phyloP scores from a whole-genome alignment of 2,888 invertebrate species.

The Drosophila greeni region DNA sequence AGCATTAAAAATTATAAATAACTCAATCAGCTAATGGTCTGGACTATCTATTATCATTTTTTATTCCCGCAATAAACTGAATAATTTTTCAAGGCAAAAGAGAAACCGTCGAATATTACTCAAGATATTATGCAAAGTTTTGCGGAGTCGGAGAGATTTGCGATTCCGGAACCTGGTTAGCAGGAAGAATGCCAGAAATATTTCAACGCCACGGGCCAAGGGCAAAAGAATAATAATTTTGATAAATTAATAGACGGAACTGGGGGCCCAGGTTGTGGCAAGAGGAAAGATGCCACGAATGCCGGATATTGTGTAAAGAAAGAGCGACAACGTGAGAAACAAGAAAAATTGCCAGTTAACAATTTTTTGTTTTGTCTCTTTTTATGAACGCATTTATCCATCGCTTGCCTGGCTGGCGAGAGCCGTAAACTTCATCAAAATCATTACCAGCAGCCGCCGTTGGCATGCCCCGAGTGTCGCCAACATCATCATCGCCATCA shows the following conservation, averaged over 20 bases:
- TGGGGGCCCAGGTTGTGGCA: slow-evolving; percentile 37
- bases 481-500: slow-evolving; percentile 32
- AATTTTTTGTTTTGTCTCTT: slow-evolving; percentile 50
- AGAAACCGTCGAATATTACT: slow-evolving; percentile 34
- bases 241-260: slow-evolving; percentile 64
- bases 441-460: slow-evolving; percentile 53
- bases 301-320: slow-evolving; percentile 53
- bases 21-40: slow-evolving; percentile 3
- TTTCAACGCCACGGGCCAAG: slow-evolving; percentile 25
- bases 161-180: slow-evolving; percentile 11
- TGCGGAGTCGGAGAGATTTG: slow-evolving; percentile 1
- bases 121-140: slow-evolving; percentile 22
- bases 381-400: slow-evolving; percentile 49
- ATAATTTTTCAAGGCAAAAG: slow-evolving; percentile 6
- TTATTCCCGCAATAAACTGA: background rate
- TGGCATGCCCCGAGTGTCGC: slow-evolving; percentile 38
- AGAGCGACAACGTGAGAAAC: slow-evolving; percentile 14
- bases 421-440: slow-evolving; percentile 62
- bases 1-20: background rate
- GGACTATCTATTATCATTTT: slow-evolving; percentile 10
- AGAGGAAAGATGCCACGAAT: slow-evolving; percentile 37
- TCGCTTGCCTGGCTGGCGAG: slow-evolving; percentile 26
- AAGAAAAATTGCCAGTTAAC: slow-evolving; percentile 69
- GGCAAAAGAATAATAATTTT: slow-evolving; percentile 50
- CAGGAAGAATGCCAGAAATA: slow-evolving; percentile 32